Evolutionary conservation across 37 sponge, comb jelly and placozoan genomes (phyloP).

Genomic region (Amphimedon queenslandica): DNA sequence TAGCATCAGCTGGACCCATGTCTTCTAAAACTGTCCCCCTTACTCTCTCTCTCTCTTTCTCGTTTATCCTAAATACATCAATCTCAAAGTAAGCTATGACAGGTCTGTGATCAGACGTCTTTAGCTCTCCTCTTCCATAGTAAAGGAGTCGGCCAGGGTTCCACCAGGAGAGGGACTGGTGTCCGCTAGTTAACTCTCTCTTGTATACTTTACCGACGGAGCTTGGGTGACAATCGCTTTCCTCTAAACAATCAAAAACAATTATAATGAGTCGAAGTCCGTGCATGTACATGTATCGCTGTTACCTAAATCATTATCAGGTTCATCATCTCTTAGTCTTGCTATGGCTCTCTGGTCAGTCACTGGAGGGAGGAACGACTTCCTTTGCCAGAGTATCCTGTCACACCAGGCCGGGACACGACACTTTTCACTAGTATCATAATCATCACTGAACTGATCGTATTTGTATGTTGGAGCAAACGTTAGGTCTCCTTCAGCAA

Average conservation of each 20-base stretch:
- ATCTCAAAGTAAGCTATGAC: conserved; percentile 88
- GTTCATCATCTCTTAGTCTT: background rate
- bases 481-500: conserved; percentile 74
- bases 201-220: conserved; percentile 34
- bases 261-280: background rate
- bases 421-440: conserved; percentile 97
- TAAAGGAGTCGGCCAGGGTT: conserved; percentile 79
- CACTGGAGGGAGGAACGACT: conserved; percentile 12
- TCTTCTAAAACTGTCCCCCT: conserved; percentile 27
- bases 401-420: conserved; percentile 99
- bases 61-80: conserved; percentile 63
- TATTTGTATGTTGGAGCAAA: conserved; percentile 99
- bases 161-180: conserved; percentile 52
- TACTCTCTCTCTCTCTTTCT: conserved; percentile 20
- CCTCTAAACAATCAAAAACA: background rate
- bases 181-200: conserved; percentile 29
- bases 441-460: conserved; percentile 95
- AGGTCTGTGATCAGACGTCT: conserved; percentile 98
- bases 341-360: background rate
- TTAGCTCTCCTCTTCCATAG: conserved; percentile 94
- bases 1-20: conserved; percentile 74
- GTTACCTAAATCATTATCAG: background rate
- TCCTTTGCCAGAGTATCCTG: conserved; percentile 90
- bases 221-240: conserved; percentile 53
- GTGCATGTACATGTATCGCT: background rate